Conservation (phyloP, 2,797 vertebrate genomes). For the Atherinosoma microstoma region DNA sequence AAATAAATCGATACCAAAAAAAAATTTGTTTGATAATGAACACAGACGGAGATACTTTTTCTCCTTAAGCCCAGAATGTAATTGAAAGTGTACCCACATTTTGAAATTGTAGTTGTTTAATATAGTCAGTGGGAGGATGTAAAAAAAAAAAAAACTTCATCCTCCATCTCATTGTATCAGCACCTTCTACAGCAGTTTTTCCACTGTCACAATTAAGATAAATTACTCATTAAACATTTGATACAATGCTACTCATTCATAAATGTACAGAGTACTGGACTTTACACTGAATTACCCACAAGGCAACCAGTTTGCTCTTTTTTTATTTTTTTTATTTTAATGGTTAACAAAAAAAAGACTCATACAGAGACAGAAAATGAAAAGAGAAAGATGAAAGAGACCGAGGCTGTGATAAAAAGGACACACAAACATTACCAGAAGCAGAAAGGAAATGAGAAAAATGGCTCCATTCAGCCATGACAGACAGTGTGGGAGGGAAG, state of each 20-base stretch:
- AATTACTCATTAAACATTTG: no score
- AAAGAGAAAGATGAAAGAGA: conserved; percentile 3
- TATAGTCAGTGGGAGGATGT: no score
- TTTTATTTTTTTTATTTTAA: no score
- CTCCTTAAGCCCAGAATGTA: no score
- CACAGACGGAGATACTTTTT: no score
- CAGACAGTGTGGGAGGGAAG: conserved; percentile 33
- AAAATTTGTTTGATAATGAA: no score
- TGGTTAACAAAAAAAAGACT: not conserved
- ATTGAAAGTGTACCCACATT: no score
- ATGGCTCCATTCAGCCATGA: conserved; percentile 23
- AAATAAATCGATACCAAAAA: no score
- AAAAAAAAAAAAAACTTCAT: no score
- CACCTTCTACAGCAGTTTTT: not conserved
- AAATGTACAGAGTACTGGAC: not conserved
- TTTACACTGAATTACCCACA: not conserved
- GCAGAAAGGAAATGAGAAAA: conserved; percentile 12
- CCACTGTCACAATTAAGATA: not conserved
- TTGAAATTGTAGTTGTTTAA: no score
- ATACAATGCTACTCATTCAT: no score
- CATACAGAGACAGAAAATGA: not conserved
- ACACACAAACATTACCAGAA: conserved; percentile 8
- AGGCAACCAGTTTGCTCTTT: not conserved
- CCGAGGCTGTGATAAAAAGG: conserved; percentile 12
- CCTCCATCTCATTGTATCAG: not conserved